Percentiles rank a stretch among this genome's conserved stretches.
phyloP scores from a whole-genome alignment of 1,140 invertebrate species.

The Papilio xuthus region DNA sequence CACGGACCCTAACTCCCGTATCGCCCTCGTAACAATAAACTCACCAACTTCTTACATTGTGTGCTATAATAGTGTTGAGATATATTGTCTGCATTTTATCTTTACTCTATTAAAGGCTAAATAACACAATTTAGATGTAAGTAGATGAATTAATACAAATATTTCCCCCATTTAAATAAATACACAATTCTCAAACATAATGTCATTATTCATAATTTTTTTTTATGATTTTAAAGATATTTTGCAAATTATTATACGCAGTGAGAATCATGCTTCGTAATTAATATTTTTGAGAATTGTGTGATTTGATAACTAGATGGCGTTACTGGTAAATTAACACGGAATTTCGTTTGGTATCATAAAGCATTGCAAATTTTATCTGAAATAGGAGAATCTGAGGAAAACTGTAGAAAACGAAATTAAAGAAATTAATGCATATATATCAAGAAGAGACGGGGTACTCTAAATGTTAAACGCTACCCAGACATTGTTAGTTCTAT shows the following conservation, averaged over 20 bases:
- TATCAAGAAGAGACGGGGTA: too few relatives aligned
- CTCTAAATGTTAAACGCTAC: not conserved
- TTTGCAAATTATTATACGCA: too few relatives aligned
- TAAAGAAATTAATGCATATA: too few relatives aligned
- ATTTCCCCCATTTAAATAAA: too few relatives aligned
- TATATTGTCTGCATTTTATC: not conserved
- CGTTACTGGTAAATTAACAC: not conserved
- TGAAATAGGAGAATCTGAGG: too few relatives aligned
- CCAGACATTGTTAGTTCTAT: not conserved
- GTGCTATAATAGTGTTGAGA: not conserved
- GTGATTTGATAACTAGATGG: not conserved
- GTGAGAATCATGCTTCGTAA: too few relatives aligned
- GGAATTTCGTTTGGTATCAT: not conserved
- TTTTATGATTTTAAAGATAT: too few relatives aligned
- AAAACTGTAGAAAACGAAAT: too few relatives aligned
- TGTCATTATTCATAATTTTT: too few relatives aligned
- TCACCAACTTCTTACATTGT: not conserved
- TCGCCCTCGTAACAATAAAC: not conserved
- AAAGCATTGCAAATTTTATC: not conserved
- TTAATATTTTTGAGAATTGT: not conserved
- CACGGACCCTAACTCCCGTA: conserved; percentile 15
- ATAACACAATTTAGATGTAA: not conserved
- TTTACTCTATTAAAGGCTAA: not conserved
- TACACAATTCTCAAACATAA: too few relatives aligned
- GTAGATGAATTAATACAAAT: too few relatives aligned